These are phyloP conservation scores for Cyanistes caeruleus DNA, from an alignment of 2,113 vertebrate genomes.

Conservation along the genomic window DNA sequence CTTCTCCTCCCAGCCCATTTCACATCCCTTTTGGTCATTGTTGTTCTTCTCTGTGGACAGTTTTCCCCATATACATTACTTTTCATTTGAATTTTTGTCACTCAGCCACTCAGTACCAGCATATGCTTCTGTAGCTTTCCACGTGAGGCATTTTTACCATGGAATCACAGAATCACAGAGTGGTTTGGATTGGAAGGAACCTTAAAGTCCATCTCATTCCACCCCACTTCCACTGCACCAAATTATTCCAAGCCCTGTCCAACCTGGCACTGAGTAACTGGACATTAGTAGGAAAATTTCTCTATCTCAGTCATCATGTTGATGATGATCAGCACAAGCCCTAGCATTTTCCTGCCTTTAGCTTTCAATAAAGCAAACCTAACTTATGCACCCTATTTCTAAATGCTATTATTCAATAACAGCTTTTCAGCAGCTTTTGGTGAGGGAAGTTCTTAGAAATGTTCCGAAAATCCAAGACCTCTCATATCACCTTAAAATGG, in stretches of 20 bases:
- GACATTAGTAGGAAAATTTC: background rate
- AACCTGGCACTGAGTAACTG: background rate
- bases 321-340: background rate
- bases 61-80: background rate
- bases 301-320: background rate
- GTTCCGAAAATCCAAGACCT: background rate
- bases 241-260: background rate
- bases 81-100: background rate
- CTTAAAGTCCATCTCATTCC: background rate
- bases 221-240: background rate
- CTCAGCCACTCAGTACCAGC: background rate
- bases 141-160: background rate
- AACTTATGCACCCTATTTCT: background rate
- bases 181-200: background rate
- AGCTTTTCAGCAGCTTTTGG: background rate
- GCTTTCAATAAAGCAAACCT: background rate
- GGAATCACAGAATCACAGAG: background rate
- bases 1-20: background rate
- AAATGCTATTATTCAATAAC: background rate
- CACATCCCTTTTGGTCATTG: background rate
- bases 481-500: background rate
- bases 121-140: background rate
- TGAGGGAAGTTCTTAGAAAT: background rate
- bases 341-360: background rate
- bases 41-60: background rate